Evolutionary conservation across 1,140 invertebrate species (phyloP).

Genomic region (Agraylea sexmaculata): DNA sequence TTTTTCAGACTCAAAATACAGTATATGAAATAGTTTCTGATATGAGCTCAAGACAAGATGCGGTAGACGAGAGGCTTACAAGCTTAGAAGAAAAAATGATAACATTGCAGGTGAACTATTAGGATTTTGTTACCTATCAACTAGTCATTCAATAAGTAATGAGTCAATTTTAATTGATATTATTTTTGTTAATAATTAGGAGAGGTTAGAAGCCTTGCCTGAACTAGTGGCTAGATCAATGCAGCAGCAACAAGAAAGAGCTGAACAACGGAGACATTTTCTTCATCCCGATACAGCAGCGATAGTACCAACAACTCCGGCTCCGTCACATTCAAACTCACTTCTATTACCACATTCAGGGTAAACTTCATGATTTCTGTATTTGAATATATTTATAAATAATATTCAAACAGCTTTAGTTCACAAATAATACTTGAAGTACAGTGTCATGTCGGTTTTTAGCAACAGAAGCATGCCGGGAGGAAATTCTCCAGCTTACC

Average conservation of each 20-base stretch:
- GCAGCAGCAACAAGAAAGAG: slow-evolving; percentile 50
- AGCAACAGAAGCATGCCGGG: slow-evolving; percentile 40
- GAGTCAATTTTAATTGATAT: no score
- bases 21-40: slow-evolving; percentile 95
- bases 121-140: background rate
- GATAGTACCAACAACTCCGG: slow-evolving; percentile 34
- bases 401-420: no score
- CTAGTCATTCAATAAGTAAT: background rate
- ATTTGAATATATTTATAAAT: no score
- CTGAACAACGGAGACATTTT: slow-evolving; percentile 69
- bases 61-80: slow-evolving; percentile 75
- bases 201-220: slow-evolving; percentile 69
- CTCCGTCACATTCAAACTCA: slow-evolving; percentile 30
- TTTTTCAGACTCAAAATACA: slow-evolving; percentile 87
- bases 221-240: slow-evolving; percentile 66
- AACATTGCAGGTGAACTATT: slow-evolving; percentile 48
- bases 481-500: slow-evolving; percentile 42
- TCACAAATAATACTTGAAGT: background rate
- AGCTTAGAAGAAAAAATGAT: slow-evolving; percentile 79
- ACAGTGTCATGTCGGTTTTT: slow-evolving; percentile 5
- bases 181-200: no score
- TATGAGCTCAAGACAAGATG: slow-evolving; percentile 83
- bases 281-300: slow-evolving; percentile 73
- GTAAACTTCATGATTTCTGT: slow-evolving; percentile 19
- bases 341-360: slow-evolving; percentile 34